These are phyloP conservation scores for Cephus sareptanus DNA, from an alignment of 2,888 invertebrate species.

Conservation along the genomic window DNA sequence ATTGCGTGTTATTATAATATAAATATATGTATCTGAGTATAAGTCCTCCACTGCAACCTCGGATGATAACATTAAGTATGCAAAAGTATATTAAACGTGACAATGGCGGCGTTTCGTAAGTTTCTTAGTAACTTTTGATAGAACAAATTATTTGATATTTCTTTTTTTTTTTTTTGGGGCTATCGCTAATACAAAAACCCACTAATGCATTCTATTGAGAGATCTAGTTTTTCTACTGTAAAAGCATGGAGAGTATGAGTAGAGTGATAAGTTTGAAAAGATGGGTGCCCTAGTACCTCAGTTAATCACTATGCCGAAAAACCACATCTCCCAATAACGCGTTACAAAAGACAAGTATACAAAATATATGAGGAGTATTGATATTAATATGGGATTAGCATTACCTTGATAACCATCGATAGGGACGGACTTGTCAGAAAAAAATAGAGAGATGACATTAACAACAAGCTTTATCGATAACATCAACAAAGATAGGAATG, in stretches of 20 bases:
- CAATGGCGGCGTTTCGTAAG: not conserved
- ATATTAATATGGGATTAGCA: constrained; percentile 67
- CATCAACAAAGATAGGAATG: constrained; percentile 61
- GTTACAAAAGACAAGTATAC: constrained; percentile 52
- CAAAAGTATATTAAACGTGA: not conserved
- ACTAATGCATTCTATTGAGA: not conserved
- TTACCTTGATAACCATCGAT: constrained; percentile 68
- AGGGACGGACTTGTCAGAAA: constrained; percentile 68
- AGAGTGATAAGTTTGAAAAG: not conserved
- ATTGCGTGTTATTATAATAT: not conserved
- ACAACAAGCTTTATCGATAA: constrained; percentile 64
- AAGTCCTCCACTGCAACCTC: not conserved
- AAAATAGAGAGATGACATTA: constrained; percentile 67
- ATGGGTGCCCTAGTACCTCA: not conserved
- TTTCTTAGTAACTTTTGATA: not conserved
- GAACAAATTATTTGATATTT: not conserved
- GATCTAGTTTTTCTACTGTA: not conserved
- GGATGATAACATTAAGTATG: not conserved
- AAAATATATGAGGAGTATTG: constrained; percentile 64
- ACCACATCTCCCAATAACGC: constrained; percentile 53
- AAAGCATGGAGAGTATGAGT: not conserved
- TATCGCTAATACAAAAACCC: not conserved
- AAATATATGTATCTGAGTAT: not conserved
- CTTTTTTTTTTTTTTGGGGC: not conserved
- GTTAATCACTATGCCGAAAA: constrained; percentile 23